These are phyloP conservation scores for Atherix ibis DNA, from an alignment of 2,888 invertebrate genomes.

Conservation along the genomic window DNA sequence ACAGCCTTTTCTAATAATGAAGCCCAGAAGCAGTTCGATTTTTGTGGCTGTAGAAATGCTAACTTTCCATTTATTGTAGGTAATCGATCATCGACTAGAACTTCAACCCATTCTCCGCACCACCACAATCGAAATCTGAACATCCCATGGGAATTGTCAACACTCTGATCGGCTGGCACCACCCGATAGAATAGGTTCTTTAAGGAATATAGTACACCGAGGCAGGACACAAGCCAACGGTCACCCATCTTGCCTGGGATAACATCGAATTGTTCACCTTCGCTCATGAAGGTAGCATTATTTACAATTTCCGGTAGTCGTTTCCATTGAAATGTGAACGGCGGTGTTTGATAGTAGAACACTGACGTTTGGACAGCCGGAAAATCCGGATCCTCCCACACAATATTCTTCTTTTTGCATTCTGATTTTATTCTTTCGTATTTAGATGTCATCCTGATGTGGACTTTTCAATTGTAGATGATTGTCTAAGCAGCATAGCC, in stretches of 20 bases:
- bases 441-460: slow-evolving; percentile 26
- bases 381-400: slow-evolving; percentile 88
- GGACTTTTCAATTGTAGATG: background rate
- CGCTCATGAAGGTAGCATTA: slow-evolving; percentile 43
- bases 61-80: slow-evolving; percentile 76
- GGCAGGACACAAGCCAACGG: slow-evolving; percentile 77
- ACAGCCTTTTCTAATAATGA: slow-evolving; percentile 83
- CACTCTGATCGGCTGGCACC: slow-evolving; percentile 78
- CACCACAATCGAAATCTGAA: slow-evolving; percentile 86
- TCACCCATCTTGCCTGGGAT: slow-evolving; percentile 81
- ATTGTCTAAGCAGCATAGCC: slow-evolving; percentile 5
- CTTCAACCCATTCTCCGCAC: slow-evolving; percentile 87
- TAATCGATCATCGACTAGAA: slow-evolving; percentile 73
- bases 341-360: slow-evolving; percentile 88
- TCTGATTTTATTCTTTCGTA: slow-evolving; percentile 70
- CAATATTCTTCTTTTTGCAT: slow-evolving; percentile 61
- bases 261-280: slow-evolving; percentile 60
- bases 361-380: slow-evolving; percentile 77
- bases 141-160: slow-evolving; percentile 56
- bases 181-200: slow-evolving; percentile 82
- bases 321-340: slow-evolving; percentile 84
- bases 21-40: slow-evolving; percentile 76
- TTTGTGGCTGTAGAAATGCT: slow-evolving; percentile 69
- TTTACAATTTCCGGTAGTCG: slow-evolving; percentile 68
- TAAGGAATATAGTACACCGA: slow-evolving; percentile 68